Evolutionary conservation across 2,797 vertebrate species (phyloP).

Genomic region (Anguilla pacifica): DNA sequence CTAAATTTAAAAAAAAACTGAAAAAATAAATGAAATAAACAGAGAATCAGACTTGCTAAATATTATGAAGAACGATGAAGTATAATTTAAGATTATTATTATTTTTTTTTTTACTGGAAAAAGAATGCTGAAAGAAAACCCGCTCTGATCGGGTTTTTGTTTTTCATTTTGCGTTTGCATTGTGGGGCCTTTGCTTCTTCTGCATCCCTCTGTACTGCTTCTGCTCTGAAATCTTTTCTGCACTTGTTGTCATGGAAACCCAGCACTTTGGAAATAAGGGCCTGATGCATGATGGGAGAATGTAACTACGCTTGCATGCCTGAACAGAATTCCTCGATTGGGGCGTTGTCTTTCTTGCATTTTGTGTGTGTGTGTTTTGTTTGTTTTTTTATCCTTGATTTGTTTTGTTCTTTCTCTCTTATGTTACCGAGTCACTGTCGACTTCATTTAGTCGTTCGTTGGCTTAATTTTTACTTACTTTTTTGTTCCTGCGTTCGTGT

Average conservation of each 20-base stretch:
- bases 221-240: conserved; percentile 86
- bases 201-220: conserved; percentile 98
- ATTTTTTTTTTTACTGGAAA: conserved; percentile 62
- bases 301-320: conserved; percentile 95
- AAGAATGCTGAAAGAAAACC: conserved; percentile 83
- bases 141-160: conserved; percentile 80
- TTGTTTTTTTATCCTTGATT: conserved; percentile 38
- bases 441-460: conserved; percentile 54
- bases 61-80: conserved; percentile 63
- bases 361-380: conserved; percentile 45
- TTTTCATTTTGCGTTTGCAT: conserved; percentile 89
- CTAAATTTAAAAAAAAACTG: conserved; percentile 59
- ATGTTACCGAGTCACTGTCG: conserved; percentile 50
- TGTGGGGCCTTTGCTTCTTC: conserved; percentile 94
- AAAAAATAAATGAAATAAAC: conserved; percentile 12
- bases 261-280: conserved; percentile 78
- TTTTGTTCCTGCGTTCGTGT: conserved; percentile 55
- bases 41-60: conserved; percentile 70
- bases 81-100: conserved; percentile 16
- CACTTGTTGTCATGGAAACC: conserved; percentile 92
- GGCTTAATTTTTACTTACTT: conserved; percentile 51
- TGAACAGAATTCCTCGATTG: conserved; percentile 62
- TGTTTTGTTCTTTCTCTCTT: conserved; percentile 48
- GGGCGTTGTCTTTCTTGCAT: conserved; percentile 64
- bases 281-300: conserved; percentile 97